A percentile compares a stretch with the other conserved stretches of the same genome.
Evolutionary conservation across 2,888 invertebrate genomes (phyloP).

Genomic region (Proisotoma minuta): DNA sequence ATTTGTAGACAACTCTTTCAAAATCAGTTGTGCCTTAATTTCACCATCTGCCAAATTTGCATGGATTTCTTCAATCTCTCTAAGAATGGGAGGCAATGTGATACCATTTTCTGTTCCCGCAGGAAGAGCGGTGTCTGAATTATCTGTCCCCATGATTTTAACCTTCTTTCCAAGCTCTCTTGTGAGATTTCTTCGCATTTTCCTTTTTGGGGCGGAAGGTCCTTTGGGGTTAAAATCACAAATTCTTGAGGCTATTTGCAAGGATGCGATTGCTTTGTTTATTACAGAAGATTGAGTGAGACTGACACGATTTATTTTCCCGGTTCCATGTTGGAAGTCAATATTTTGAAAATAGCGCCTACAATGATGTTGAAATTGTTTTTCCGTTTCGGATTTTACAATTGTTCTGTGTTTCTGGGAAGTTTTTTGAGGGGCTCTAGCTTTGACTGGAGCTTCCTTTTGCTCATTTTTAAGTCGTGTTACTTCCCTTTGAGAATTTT

Average conservation of each 20-base stretch:
- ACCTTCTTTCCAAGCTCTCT: too few species aligned
- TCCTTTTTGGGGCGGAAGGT: neutral
- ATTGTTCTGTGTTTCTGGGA: neutral
- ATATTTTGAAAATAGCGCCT: neutral
- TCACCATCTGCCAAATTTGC: too few species aligned
- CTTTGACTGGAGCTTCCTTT: neutral
- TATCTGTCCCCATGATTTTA: too few species aligned
- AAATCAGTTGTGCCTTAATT: too few species aligned
- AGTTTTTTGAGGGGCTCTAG: neutral
- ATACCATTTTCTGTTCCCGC: too few species aligned
- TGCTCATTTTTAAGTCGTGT: neutral
- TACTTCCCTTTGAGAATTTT: neutral
- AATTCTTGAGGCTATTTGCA: conserved; percentile 2
- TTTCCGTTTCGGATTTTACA: neutral
- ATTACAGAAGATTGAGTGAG: neutral
- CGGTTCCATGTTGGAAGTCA: neutral
- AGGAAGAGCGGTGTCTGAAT: too few species aligned
- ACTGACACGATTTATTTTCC: neutral
- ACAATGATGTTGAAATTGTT: neutral
- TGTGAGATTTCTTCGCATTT: too few species aligned
- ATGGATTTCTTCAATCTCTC: too few species aligned
- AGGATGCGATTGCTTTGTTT: neutral
- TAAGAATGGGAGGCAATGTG: too few species aligned
- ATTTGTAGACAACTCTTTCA: too few species aligned
- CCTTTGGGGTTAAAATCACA: conserved; percentile 2